A percentile compares a stretch with the other conserved stretches of the same genome.
Conservation (phyloP, 2,888 invertebrate genomes). For the Amblyjoppa fuscipennis region DNA sequence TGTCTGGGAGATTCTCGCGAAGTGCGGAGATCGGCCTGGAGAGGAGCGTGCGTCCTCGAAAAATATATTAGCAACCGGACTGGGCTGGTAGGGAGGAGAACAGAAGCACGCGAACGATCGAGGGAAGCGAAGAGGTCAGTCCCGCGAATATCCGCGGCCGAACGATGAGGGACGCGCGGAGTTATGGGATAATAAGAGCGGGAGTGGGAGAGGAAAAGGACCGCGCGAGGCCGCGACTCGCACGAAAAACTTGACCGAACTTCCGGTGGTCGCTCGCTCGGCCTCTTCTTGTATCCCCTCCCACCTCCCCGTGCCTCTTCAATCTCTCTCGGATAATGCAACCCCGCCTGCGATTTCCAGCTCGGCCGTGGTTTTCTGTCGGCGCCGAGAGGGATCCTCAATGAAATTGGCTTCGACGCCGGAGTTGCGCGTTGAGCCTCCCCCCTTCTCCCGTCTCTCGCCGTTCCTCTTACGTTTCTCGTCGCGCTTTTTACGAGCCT, state of each 20-base stretch:
- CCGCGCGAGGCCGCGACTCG: slow-evolving; percentile 33
- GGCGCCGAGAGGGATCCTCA: slow-evolving; percentile 66
- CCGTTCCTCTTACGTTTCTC: slow-evolving; percentile 59
- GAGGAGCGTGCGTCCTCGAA: background rate
- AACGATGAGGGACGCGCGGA: background rate
- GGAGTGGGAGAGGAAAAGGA: slow-evolving; percentile 43
- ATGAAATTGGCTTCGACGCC: slow-evolving; percentile 69
- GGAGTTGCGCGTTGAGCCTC: slow-evolving; percentile 43
- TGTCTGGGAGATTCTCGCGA: background rate
- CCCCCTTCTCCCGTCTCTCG: slow-evolving; percentile 28
- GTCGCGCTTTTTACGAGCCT: slow-evolving; percentile 71
- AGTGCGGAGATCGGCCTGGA: background rate
- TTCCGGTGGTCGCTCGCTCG: slow-evolving; percentile 66
- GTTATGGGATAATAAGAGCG: slow-evolving; percentile 51
- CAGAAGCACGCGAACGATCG: slow-evolving; percentile 32
- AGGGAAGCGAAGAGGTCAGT: slow-evolving; percentile 52
- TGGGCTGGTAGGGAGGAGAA: too few species aligned
- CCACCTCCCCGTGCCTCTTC: background rate
- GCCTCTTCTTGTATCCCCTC: slow-evolving; percentile 14
- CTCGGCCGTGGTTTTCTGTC: slow-evolving; percentile 34
- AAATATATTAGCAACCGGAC: background rate
- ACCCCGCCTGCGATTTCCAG: slow-evolving; percentile 39
- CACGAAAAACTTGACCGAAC: slow-evolving; percentile 71
- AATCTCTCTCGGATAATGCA: slow-evolving; percentile 23
- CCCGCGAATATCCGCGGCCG: background rate